phyloP scores from a whole-genome alignment of 1,140 invertebrate genomes.

The Drusus annulatus region DNA sequence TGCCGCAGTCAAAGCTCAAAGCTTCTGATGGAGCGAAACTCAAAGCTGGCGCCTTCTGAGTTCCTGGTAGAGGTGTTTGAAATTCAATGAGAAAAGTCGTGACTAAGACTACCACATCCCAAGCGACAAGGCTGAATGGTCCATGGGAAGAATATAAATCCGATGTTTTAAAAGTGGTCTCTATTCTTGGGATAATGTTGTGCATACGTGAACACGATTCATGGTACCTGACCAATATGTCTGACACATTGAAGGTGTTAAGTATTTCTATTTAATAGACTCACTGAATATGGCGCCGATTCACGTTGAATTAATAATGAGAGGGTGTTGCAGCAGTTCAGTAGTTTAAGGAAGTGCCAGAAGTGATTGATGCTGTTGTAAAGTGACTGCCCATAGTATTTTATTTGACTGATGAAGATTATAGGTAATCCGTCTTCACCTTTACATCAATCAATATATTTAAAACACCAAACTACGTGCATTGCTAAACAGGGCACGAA shows the following conservation, averaged over 20 bases:
- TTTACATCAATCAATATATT: no score
- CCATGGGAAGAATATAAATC: neutral
- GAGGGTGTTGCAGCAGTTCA: neutral
- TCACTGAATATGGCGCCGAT: constrained; percentile 19
- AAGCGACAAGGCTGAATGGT: neutral
- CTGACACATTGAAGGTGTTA: constrained; percentile 3
- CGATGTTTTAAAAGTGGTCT: no score
- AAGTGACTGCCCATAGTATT: constrained; percentile 3
- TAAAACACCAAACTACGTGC: no score
- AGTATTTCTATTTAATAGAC: constrained; percentile 25
- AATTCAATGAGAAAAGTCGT: neutral
- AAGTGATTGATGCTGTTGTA: neutral
- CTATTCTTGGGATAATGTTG: no score
- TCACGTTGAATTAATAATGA: constrained; percentile 9
- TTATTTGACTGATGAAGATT: constrained; percentile 7
- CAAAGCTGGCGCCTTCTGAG: constrained; percentile 25
- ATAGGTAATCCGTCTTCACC: neutral
- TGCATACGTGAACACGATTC: neutral
- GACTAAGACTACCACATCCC: neutral
- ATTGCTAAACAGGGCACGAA: no score
- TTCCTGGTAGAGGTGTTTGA: constrained; percentile 3
- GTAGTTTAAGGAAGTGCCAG: constrained; percentile 6
- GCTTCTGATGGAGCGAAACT: neutral
- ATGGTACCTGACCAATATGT: neutral
- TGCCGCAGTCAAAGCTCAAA: constrained; percentile 28